Evolutionary conservation across 2,797 vertebrate species (phyloP).

Genomic region (Nothura maculosa): DNA sequence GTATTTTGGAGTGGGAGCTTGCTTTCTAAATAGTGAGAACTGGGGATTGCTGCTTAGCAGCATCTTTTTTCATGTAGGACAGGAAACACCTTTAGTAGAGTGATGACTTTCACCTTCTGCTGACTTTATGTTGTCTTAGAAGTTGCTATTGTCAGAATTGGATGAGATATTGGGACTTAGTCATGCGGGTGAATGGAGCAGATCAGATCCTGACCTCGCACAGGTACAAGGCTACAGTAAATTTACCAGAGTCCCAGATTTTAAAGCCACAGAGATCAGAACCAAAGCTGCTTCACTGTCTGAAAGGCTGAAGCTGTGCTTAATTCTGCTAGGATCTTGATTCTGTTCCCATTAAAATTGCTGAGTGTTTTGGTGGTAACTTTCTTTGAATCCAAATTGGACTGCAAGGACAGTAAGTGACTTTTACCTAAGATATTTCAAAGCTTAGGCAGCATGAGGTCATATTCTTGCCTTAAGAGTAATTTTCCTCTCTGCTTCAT

Average conservation of each 20-base stretch:
- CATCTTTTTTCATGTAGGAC: background rate
- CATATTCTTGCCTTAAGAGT: background rate
- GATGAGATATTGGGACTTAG: no score
- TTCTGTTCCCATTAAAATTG: background rate
- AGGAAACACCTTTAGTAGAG: background rate
- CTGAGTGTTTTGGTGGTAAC: background rate
- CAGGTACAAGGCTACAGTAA: background rate
- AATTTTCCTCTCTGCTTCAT: background rate
- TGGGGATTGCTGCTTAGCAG: background rate
- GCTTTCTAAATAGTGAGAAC: background rate
- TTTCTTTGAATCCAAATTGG: background rate
- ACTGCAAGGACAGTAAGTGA: background rate
- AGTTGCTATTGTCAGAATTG: no score
- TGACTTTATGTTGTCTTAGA: background rate
- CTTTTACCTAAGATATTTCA: background rate
- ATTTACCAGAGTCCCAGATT: background rate
- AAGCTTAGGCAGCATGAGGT: background rate
- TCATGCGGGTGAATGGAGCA: background rate
- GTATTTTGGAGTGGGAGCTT: background rate
- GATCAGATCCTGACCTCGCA: background rate
- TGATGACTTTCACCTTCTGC: background rate
- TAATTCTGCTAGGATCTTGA: background rate
- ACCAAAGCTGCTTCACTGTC: background rate
- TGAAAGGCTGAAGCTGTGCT: background rate
- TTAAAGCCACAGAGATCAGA: background rate